phyloP scores from a whole-genome alignment of 2,797 vertebrate genomes.

The Ataeniobius toweri region DNA sequence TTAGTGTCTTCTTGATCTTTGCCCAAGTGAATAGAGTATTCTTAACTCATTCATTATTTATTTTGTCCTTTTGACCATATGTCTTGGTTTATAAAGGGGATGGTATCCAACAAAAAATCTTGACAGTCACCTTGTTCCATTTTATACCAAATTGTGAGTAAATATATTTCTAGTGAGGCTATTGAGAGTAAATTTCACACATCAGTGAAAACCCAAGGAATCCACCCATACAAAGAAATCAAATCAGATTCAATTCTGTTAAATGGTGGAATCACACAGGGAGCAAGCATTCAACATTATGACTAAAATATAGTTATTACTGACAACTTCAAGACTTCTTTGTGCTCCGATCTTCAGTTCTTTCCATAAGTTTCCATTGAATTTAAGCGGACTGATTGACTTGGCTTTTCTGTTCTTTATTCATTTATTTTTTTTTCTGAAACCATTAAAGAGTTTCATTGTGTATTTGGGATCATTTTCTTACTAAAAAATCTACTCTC shows the following conservation, averaged over 20 bases:
- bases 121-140: too few species aligned
- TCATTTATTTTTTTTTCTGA: not conserved
- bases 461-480: not conserved
- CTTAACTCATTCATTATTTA: too few species aligned
- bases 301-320: not conserved
- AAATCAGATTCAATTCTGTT: not conserved
- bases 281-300: not conserved
- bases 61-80: too few species aligned
- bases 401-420: not conserved
- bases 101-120: too few species aligned
- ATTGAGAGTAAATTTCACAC: not conserved
- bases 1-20: too few species aligned
- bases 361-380: not conserved
- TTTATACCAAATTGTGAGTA: too few species aligned
- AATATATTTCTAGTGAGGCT: not conserved
- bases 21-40: too few species aligned
- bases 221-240: too few species aligned
- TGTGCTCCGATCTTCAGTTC: not conserved
- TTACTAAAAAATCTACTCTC: not conserved
- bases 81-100: too few species aligned
- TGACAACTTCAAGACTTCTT: not conserved
- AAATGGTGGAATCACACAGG: not conserved
- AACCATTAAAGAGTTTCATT: not conserved
- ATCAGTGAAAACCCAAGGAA: not conserved
- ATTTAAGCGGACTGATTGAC: not conserved